Base-by-base conservation (phyloP, 2,797 vertebrate genomes). In the Thaleichthys pacificus region DNA sequence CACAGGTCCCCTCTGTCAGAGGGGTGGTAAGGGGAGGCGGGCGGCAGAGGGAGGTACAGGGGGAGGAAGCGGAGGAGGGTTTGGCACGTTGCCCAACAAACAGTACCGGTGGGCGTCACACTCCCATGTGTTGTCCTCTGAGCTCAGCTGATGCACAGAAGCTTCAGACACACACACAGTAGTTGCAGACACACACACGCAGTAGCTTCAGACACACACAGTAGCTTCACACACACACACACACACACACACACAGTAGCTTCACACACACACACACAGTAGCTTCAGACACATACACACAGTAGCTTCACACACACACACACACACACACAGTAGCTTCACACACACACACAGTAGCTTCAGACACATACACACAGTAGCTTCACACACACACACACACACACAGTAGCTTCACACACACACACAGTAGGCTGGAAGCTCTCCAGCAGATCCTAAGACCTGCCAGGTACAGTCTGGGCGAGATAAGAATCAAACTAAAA, bases 1-100 rank as follows among this genome's bases (percentile, higher is more conserved):
- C 42, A 56, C 64, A 63, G 57, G 65, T 72, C 61, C 26, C 24
- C 69, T 57, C 60, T 28, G 70, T 47, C 47, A 69, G 42, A 75
- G 19, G 21, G 8, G 7, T 24, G 63, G 12, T 35, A 21, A 47
- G 69, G 60, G 9, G 54, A 30, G 62, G 64, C 71, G 60, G 9
- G 57, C 26, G 65, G 64, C 73, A 32, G 47, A 68, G 47, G 76
- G 19, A 24, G 8, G 7, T 14, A 64, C 12, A 35, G 24, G 51
- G 70, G 60, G 57, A 24, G 9, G 57, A 30, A 62, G 64, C 61
- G 30, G 38, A 9, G 35, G 47, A 14, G 42, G 6, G 21, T 54
- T 5, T 54, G 61, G 61, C 24, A 17, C 15, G 2, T 4, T 49
- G n/a, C 60, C 60, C 61, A 65, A 71, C 51, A 32, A 73, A 19